Conservation (phyloP, 2,113 vertebrate species). For the Jacana jacana region DNA sequence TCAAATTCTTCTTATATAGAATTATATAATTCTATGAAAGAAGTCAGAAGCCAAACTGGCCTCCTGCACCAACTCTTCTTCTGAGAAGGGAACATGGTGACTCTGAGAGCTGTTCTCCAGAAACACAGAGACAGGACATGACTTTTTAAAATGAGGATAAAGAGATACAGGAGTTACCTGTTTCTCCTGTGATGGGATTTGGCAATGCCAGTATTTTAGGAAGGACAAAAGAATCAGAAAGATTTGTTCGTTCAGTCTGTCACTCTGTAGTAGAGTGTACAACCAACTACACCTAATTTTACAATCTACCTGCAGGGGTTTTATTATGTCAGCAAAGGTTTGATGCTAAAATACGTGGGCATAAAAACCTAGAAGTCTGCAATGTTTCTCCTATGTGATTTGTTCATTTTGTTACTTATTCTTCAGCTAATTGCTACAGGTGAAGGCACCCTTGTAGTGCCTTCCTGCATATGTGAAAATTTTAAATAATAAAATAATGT, state of each 20-base stretch:
- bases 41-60: neutral
- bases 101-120: neutral
- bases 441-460: neutral
- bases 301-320: neutral
- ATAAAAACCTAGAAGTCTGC: rapidly evolving
- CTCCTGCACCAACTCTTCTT: neutral
- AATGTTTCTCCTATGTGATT: neutral
- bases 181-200: neutral
- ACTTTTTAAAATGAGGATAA: neutral
- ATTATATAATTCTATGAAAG: neutral
- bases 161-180: neutral
- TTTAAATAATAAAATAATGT: neutral
- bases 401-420: neutral
- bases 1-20: rapidly evolving
- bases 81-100: rapidly evolving
- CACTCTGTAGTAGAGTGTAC: neutral
- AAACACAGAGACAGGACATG: neutral
- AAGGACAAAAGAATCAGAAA: neutral
- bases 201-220: neutral
- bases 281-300: neutral
- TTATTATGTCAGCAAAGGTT: neutral
- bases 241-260: neutral
- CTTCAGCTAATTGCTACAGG: neutral
- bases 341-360: neutral
- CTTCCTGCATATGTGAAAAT: neutral